Evolutionary conservation across 2,797 vertebrate species (phyloP).

Genomic region (Gymnothorax reevesii): DNA sequence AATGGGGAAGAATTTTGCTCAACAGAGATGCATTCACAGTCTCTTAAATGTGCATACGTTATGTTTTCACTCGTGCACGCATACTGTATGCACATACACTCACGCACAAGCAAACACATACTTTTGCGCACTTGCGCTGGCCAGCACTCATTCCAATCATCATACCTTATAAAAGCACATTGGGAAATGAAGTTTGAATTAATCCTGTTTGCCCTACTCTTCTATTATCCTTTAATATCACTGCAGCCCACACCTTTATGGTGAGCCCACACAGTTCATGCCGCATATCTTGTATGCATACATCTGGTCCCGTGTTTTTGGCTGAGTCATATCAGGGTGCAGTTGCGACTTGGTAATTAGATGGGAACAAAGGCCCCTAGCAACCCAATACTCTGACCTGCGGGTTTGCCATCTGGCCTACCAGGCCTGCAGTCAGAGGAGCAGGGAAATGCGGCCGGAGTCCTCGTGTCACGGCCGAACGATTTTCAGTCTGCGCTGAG

Average conservation of each 20-base stretch:
- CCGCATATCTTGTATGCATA: not conserved
- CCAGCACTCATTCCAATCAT: too few relatives aligned
- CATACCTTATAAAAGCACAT: not conserved
- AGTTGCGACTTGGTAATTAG: not conserved
- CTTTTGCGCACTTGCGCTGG: not conserved
- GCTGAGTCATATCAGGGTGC: not conserved
- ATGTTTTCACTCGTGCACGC: not conserved
- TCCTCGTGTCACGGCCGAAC: not conserved
- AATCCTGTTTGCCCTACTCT: too few relatives aligned
- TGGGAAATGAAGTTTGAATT: not conserved
- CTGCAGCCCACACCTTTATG: not conserved
- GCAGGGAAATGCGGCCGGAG: not conserved
- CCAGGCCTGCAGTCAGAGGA: not conserved
- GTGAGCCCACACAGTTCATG: not conserved
- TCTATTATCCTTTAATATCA: not conserved
- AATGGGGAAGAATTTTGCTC: not conserved
- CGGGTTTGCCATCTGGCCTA: slow-evolving; percentile 4
- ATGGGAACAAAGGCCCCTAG: not conserved
- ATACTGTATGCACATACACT: not conserved
- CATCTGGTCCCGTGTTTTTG: not conserved
- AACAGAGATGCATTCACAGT: not conserved
- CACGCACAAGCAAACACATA: not conserved
- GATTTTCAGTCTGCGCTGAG: not conserved
- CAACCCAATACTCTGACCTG: slow-evolving; percentile 1
- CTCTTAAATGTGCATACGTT: not conserved